Conservation (phyloP, 2,113 vertebrate genomes). For the Chloebia gouldiae region DNA sequence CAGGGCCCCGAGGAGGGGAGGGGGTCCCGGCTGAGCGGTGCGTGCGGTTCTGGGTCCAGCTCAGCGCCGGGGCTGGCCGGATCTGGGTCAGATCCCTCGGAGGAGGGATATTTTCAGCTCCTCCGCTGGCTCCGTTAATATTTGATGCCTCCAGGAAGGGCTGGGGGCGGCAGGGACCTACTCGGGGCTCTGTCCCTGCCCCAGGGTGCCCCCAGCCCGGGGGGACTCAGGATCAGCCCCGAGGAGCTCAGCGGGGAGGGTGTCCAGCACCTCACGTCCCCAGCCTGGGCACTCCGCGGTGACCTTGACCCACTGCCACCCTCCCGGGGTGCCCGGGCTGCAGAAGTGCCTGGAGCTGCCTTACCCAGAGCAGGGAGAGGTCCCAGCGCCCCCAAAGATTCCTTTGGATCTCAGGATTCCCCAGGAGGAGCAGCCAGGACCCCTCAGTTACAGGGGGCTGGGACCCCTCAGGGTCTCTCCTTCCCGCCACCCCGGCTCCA, state of each 20-base stretch:
- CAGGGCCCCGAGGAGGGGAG: not conserved
- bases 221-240: not conserved
- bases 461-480: not conserved
- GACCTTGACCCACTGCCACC: not conserved
- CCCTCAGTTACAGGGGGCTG: accelerated
- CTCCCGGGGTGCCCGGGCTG: not conserved
- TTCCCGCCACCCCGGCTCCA: accelerated
- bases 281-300: accelerated
- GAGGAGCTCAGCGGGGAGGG: accelerated
- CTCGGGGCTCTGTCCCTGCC: accelerated
- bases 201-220: not conserved
- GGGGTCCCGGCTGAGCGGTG: not conserved
- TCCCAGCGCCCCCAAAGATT: not conserved
- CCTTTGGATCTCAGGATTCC: not conserved
- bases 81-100: slow-evolving; percentile 55
- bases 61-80: not conserved
- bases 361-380: not conserved
- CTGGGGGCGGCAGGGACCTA: not conserved
- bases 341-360: not conserved
- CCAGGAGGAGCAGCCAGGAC: not conserved
- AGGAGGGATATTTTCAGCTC: slow-evolving; percentile 40
- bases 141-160: not conserved
- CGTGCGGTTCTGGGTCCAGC: not conserved
- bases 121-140: not conserved
- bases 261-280: not conserved